Evolutionary conservation across 2,113 vertebrate genomes (phyloP), one percentile per base, ranked within the genome.

Genomic region (Ammospiza nelsoni): DNA sequence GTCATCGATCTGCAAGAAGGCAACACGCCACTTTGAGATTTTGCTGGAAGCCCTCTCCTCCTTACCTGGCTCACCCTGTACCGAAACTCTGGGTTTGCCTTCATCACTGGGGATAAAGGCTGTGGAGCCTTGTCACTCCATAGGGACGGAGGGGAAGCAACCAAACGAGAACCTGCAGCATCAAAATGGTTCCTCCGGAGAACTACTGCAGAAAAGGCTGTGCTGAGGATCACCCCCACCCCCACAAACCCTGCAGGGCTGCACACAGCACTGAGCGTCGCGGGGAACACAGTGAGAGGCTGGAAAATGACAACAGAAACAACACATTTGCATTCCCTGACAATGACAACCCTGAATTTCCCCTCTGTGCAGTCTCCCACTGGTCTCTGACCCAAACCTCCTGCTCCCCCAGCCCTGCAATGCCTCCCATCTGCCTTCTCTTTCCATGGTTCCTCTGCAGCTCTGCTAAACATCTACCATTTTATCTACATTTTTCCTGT

Each of bases 131-230:
- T 43, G 16, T 19, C 9, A 24, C 28, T 61, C 18, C 37, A 15
- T 0, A 37, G 13, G 23, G 19, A 41, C 11, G 20, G 41, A 81
- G 37, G 57, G 7, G 7, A 21, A 95, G 19, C 20, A 66, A 58
- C 23, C 24, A 35, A 13, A 23, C 3, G 33, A 89, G 57, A 82
- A 85, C 43, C 46, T 62, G 79, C 67, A 93, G 89, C 49, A 95
- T 44, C 72, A 93, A 93, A 93, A 96, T 89, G 90, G 86, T 93
- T 93, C 92, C 92, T 55, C 21, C 6, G 3, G 46, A 87, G 69
- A 90, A 10, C 9, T 44, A 15, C 88, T 72, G 83, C 77, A 89
- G 63, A 63, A 83, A 51, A 59, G 49, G 44, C 78, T 86, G 65
- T 52, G 87, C 84, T 76, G 84, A 82, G 57, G 71, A 72, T 66